Conservation (phyloP, 2,797 vertebrate species). For the Xiphophorus birchmanni region DNA sequence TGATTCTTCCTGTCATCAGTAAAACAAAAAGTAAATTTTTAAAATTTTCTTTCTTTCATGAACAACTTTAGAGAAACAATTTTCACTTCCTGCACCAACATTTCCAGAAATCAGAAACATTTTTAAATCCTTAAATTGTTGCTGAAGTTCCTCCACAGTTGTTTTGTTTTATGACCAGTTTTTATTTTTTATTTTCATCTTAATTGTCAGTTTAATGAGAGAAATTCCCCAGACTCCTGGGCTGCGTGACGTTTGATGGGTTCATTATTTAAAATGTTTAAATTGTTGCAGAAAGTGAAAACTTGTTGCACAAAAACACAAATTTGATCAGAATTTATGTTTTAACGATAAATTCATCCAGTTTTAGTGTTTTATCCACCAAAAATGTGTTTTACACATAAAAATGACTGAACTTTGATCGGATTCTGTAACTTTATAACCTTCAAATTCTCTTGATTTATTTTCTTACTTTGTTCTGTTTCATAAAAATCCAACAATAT, state of each 20-base stretch:
- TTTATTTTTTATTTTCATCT: background rate
- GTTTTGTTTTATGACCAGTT: background rate
- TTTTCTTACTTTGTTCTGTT: background rate
- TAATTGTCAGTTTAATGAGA: background rate
- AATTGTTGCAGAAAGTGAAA: background rate
- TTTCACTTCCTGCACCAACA: background rate
- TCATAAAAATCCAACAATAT: background rate
- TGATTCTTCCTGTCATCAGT: no score
- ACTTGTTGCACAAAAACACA: background rate
- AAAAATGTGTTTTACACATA: no score
- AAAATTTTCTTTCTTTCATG: no score
- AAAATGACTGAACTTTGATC: no score
- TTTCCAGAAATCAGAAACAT: background rate
- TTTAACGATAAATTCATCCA: background rate
- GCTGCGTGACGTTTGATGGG: background rate
- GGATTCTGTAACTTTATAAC: no score
- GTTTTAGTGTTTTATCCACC: no score
- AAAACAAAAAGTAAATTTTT: background rate
- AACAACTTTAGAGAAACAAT: no score
- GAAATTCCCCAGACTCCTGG: background rate
- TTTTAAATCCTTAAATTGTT: no score
- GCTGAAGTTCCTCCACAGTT: no score
- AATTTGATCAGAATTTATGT: background rate
- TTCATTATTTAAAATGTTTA: background rate
- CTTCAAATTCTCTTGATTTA: background rate